Evolutionary conservation across 2,888 invertebrate species (phyloP).

Genomic region (Dryocosmus kuriphilus): DNA sequence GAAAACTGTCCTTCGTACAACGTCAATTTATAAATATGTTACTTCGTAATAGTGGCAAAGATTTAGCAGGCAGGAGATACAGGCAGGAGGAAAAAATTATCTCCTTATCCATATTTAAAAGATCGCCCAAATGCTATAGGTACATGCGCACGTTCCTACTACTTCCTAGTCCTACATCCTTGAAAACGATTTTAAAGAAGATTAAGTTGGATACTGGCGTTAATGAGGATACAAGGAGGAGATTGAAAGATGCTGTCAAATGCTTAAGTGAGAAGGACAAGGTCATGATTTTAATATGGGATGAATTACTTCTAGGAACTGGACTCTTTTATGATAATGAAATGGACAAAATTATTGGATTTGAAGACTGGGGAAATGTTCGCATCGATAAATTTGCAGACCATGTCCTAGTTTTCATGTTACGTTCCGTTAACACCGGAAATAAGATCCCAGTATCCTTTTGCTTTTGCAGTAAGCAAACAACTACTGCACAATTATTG

Average conservation of each 20-base stretch:
- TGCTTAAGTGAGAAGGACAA: constrained; percentile 45
- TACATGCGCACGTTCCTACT: constrained; percentile 43
- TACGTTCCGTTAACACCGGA: not conserved
- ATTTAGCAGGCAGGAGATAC: not conserved
- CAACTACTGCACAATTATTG: too few species aligned
- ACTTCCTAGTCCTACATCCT: constrained; percentile 38
- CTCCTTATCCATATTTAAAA: constrained; percentile 43
- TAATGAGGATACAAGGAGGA: constrained; percentile 33
- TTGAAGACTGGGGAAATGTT: constrained; percentile 6
- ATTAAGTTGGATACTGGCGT: constrained; percentile 43
- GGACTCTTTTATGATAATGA: constrained; percentile 39
- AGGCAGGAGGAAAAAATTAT: constrained; percentile 41
- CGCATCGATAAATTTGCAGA: constrained; percentile 49
- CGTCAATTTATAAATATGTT: not conserved
- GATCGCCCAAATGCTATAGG: constrained; percentile 42
- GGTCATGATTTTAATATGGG: constrained; percentile 50
- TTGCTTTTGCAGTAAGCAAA: not conserved
- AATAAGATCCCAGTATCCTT: not conserved
- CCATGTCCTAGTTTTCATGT: constrained; percentile 44
- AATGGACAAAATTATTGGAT: not conserved
- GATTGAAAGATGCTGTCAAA: constrained; percentile 34
- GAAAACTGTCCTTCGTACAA: not conserved
- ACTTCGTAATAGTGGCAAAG: not conserved
- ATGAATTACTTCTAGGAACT: constrained; percentile 44
- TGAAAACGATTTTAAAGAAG: constrained; percentile 35